A percentile compares a stretch with the other conserved stretches of the same genome.
These are phyloP conservation scores for Cheilosia soror DNA, from an alignment of 2,888 invertebrate species.

Conservation along the genomic window DNA sequence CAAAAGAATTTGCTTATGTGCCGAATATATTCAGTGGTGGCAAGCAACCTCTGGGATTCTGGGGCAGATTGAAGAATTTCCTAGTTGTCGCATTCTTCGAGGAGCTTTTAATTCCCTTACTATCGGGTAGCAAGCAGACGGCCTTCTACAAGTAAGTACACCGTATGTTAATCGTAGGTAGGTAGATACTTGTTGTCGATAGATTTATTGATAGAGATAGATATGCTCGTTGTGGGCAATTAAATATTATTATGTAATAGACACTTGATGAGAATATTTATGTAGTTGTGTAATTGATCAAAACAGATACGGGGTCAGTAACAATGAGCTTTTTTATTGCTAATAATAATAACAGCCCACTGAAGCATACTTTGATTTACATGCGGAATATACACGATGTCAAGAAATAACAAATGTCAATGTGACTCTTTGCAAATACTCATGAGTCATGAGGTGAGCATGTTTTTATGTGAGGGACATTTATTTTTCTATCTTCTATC, in stretches of 20 bases:
- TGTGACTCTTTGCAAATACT: too few species aligned
- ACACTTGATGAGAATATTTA: too few species aligned
- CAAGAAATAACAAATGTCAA: too few species aligned
- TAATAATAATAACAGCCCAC: too few species aligned
- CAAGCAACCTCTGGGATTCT: slow-evolving; percentile 77
- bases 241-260: not conserved
- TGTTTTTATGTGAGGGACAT: too few species aligned
- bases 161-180: not conserved
- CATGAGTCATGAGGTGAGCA: too few species aligned
- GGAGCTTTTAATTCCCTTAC: slow-evolving; percentile 32
- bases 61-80: slow-evolving; percentile 76
- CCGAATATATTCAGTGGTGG: slow-evolving; percentile 66
- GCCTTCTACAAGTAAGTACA: slow-evolving; percentile 52
- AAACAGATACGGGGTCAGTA: too few species aligned
- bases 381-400: too few species aligned
- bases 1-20: slow-evolving; percentile 66
- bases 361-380: too few species aligned
- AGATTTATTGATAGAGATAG: not conserved
- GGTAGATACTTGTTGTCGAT: not conserved
- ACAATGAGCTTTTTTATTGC: too few species aligned
- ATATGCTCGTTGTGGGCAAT: not conserved
- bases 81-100: slow-evolving; percentile 40
- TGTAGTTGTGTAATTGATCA: too few species aligned
- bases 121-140: slow-evolving; percentile 13
- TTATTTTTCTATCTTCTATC: too few species aligned